Evolutionary conservation across 1,140 invertebrate species (phyloP).

Genomic region (Rhyzopertha dominica): DNA sequence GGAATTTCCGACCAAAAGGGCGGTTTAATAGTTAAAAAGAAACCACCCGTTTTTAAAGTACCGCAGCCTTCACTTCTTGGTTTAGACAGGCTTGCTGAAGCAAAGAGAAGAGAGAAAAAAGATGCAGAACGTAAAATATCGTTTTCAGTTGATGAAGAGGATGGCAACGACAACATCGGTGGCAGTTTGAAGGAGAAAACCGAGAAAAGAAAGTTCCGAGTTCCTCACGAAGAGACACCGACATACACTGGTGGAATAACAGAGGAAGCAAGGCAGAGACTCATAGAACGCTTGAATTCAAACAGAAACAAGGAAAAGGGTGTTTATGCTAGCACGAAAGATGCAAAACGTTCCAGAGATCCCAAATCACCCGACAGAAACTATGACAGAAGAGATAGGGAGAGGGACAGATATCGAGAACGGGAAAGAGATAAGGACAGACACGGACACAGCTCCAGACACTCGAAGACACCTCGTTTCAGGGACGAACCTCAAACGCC

Average conservation of each 20-base stretch:
- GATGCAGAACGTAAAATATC: slow-evolving; percentile 57
- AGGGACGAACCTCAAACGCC: slow-evolving; percentile 81
- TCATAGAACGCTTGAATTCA: slow-evolving; percentile 58
- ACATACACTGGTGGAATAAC: slow-evolving; percentile 89
- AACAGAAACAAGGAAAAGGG: slow-evolving; percentile 46
- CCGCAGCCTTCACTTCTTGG: slow-evolving; percentile 77
- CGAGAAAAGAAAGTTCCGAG: slow-evolving; percentile 63
- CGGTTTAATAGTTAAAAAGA: slow-evolving; percentile 78
- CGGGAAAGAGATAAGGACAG: slow-evolving; percentile 28
- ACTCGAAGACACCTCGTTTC: slow-evolving; percentile 64
- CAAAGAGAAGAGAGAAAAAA: slow-evolving; percentile 63
- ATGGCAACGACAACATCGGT: slow-evolving; percentile 43
- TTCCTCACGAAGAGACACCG: slow-evolving; percentile 80
- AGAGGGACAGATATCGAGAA: slow-evolving; percentile 27
- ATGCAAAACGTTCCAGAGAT: slow-evolving; percentile 40
- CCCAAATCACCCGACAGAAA: slow-evolving; percentile 13
- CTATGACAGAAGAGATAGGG: slow-evolving; percentile 26
- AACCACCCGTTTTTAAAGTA: slow-evolving; percentile 67
- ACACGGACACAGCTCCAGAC: slow-evolving; percentile 50
- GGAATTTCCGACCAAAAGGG: slow-evolving; percentile 71
- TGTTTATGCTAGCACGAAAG: slow-evolving; percentile 53
- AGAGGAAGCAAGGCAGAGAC: slow-evolving; percentile 66
- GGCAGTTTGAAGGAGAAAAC: slow-evolving; percentile 34
- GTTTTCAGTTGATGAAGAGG: slow-evolving; percentile 58
- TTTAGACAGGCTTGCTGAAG: slow-evolving; percentile 79